These are phyloP conservation scores for Dasypus novemcinctus DNA, from an alignment of 2,113 vertebrate genomes.

Conservation along the genomic window DNA sequence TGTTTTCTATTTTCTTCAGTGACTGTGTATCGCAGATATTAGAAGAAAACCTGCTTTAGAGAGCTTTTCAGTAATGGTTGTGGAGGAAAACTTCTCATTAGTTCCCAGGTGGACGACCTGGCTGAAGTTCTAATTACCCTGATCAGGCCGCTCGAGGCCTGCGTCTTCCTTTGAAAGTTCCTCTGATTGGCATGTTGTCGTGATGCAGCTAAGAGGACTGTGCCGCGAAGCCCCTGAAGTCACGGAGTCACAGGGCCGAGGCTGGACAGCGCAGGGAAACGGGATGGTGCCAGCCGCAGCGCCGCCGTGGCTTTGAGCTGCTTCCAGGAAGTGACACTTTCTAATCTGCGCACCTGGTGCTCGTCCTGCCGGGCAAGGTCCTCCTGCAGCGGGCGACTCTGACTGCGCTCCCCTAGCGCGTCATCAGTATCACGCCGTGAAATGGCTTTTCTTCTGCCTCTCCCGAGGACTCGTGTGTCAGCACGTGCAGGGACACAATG, in stretches of 20 bases:
- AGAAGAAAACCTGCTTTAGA: background rate
- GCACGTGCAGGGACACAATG: background rate
- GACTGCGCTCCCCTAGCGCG: background rate
- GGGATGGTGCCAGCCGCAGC: background rate
- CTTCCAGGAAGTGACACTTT: background rate
- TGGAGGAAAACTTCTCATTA: slow-evolving; percentile 54
- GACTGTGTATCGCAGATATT: background rate
- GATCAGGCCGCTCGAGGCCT: background rate
- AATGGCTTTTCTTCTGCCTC: background rate
- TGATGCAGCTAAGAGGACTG: background rate
- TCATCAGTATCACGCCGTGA: background rate
- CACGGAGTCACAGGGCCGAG: background rate
- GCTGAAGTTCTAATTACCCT: slow-evolving; percentile 32
- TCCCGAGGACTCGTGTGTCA: background rate
- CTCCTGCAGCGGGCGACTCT: background rate
- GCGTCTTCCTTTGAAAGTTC: background rate
- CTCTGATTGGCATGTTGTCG: slow-evolving; percentile 2
- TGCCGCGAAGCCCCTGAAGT: background rate
- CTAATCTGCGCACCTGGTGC: background rate
- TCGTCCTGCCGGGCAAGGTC: background rate
- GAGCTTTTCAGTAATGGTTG: background rate
- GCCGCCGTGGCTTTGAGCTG: background rate
- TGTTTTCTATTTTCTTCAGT: background rate
- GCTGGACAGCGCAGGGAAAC: background rate
- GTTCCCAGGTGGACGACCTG: slow-evolving; percentile 30